Conservation (phyloP, 2,113 vertebrate species). For the Accipiter cooperii region DNA sequence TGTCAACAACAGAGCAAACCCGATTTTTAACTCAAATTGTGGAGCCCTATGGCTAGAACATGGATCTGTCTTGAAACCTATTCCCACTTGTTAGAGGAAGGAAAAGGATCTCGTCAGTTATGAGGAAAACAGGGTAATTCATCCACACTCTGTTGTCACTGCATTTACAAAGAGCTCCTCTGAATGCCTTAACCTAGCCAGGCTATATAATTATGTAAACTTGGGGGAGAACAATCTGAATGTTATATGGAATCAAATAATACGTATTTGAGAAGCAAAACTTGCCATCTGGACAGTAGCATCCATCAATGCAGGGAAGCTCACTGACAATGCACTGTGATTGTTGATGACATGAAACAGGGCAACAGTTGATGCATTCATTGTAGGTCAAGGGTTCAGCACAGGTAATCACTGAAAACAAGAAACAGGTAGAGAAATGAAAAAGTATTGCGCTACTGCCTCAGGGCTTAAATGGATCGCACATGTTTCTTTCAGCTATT, state of each 20-base stretch:
- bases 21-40: not conserved
- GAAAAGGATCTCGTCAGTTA: not conserved
- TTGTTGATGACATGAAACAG: slow-evolving; percentile 79
- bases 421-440: not conserved
- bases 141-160: not conserved
- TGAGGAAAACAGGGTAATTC: not conserved
- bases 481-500: not conserved
- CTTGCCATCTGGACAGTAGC: slow-evolving; percentile 89
- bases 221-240: not conserved
- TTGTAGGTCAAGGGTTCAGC: slow-evolving; percentile 77
- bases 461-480: not conserved
- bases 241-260: not conserved
- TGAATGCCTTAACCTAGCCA: not conserved
- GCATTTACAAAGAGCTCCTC: not conserved
- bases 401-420: slow-evolving; percentile 72
- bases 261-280: not conserved
- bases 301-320: slow-evolving; percentile 92
- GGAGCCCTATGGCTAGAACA: accelerated
- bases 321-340: slow-evolving; percentile 86
- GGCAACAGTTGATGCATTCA: slow-evolving; percentile 93
- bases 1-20: not conserved
- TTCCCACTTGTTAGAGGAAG: not conserved
- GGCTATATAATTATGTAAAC: not conserved
- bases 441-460: not conserved
- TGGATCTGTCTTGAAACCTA: not conserved